Evolutionary conservation across 2,888 invertebrate species (phyloP).

Genomic region (Patella depressa): DNA sequence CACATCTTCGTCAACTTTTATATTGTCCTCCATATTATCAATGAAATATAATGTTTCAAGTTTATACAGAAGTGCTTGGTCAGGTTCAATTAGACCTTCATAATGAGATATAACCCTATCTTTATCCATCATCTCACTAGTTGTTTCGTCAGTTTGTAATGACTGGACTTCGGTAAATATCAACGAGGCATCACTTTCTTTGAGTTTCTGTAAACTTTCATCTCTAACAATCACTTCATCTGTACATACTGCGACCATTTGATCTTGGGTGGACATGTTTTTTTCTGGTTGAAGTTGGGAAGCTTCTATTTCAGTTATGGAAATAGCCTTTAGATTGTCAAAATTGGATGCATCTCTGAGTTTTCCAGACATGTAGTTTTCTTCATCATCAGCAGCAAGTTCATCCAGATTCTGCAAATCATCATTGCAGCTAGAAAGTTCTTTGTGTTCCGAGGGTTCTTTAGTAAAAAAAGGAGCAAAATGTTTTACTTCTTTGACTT

Average conservation of each 20-base stretch:
- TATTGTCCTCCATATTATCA: constrained; percentile 15
- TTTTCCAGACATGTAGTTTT: background rate
- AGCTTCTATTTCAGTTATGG: background rate
- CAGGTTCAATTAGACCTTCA: background rate
- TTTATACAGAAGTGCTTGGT: constrained; percentile 24
- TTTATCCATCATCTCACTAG: background rate
- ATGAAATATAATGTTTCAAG: constrained; percentile 33
- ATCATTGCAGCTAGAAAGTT: background rate
- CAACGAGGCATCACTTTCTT: background rate
- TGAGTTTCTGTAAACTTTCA: background rate
- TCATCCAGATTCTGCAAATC: background rate
- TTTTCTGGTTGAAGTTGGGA: background rate
- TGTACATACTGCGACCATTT: background rate
- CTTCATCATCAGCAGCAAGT: background rate
- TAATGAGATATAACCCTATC: background rate
- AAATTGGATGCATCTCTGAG: background rate
- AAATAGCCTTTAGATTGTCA: background rate
- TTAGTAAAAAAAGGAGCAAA: constrained; percentile 4
- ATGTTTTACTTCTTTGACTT: background rate
- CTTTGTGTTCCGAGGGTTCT: background rate
- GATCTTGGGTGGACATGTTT: background rate
- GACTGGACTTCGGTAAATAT: background rate
- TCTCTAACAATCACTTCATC: background rate
- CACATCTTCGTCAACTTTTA: background rate
- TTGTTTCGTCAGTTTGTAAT: background rate